Conservation (phyloP, 2,888 invertebrate species). For the Lasioglossum morio region DNA sequence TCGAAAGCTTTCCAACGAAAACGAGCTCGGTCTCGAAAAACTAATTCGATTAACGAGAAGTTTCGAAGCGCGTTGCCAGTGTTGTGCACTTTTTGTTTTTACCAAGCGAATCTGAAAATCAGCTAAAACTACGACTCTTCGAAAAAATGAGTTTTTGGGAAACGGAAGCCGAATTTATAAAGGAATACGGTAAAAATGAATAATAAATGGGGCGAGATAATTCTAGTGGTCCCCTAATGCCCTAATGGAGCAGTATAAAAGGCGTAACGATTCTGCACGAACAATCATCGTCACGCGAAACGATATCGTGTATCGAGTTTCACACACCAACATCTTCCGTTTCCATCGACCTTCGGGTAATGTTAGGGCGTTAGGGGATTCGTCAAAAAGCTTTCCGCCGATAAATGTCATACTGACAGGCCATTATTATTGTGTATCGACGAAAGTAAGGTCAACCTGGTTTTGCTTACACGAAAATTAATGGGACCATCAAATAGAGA, state of each 20-base stretch:
- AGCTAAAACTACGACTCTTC: not conserved
- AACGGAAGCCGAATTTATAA: not conserved
- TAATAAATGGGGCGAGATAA: not conserved
- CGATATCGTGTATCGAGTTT: constrained; percentile 22
- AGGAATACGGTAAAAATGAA: not conserved
- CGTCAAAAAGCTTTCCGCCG: constrained; percentile 31
- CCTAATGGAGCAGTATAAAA: not conserved
- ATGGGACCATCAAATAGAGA: not conserved
- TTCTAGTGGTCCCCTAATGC: not conserved
- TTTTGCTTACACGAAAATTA: not conserved
- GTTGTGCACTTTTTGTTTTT: not conserved
- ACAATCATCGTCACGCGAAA: constrained; percentile 1
- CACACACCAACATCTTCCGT: constrained; percentile 25
- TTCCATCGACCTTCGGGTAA: constrained; percentile 20
- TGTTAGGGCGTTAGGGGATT: constrained; percentile 20
- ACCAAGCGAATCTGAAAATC: not conserved
- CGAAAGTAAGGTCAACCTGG: not conserved
- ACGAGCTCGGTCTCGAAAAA: not conserved
- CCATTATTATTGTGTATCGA: constrained; percentile 4
- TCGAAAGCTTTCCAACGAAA: constrained; percentile 29
- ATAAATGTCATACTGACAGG: constrained; percentile 27
- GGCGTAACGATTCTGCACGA: not conserved
- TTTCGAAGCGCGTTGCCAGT: not conserved
- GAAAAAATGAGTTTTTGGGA: not conserved
- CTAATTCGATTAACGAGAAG: not conserved